Percentiles rank a stretch among this genome's conserved stretches.
Conservation (phyloP, 2,113 vertebrate genomes). For the Oceanites oceanicus region DNA sequence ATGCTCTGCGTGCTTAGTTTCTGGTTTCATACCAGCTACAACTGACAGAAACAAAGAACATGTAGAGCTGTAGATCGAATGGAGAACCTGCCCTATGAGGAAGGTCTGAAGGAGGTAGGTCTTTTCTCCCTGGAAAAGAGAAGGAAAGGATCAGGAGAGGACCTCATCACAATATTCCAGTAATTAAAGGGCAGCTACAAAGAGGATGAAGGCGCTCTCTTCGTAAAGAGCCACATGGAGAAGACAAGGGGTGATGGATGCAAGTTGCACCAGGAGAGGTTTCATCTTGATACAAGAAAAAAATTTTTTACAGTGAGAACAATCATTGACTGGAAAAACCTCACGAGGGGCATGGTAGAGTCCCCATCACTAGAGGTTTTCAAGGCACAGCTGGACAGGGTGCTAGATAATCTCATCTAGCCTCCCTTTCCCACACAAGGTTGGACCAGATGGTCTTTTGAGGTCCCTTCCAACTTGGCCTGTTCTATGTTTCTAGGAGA, state of each 20-base stretch:
- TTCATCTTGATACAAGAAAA: neutral
- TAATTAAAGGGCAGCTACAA: neutral
- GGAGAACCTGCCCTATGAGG: neutral
- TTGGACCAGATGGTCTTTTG: neutral
- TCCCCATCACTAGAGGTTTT: neutral
- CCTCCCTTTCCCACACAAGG: neutral
- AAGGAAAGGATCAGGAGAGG: neutral
- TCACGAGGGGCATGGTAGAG: neutral
- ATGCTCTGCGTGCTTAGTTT: neutral
- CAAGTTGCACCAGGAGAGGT: neutral
- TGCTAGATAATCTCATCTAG: neutral
- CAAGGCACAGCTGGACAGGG: fast-evolving
- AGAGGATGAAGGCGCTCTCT: neutral
- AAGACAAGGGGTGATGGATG: neutral
- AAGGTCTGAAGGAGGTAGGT: neutral
- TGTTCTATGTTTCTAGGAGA: neutral
- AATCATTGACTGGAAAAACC: neutral
- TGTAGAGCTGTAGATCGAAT: neutral
- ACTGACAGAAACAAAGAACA: neutral
- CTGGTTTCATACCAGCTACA: neutral
- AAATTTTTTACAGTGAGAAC: neutral
- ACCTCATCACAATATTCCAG: neutral
- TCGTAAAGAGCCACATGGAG: neutral
- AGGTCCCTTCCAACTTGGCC: neutral
- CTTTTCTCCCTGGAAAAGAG: neutral